Conservation (phyloP, 2,797 vertebrate species). For the Chelon labrosus region DNA sequence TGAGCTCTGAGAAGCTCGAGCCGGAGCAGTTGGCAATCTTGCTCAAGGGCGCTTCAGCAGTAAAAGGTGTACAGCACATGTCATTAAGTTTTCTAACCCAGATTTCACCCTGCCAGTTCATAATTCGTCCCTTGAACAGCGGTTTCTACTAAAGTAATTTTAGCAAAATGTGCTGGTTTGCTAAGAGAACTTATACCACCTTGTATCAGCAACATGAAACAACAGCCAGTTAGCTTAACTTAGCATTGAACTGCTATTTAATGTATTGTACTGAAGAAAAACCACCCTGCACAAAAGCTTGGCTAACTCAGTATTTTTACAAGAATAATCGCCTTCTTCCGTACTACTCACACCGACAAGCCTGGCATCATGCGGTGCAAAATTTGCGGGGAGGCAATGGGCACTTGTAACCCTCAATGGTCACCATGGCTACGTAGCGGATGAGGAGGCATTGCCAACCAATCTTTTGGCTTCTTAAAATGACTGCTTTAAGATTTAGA, state of each 20-base stretch:
- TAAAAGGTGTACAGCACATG: constrained; percentile 18
- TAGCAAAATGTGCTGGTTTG: background rate
- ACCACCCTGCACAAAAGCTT: background rate
- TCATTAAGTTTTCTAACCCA: constrained; percentile 14
- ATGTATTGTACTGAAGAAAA: background rate
- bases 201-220: constrained; percentile 10
- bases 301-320: background rate
- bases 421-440: no score
- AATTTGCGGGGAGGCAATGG: no score
- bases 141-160: background rate
- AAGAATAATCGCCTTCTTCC: no score
- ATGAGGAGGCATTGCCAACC: no score
- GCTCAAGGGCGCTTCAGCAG: constrained; percentile 34
- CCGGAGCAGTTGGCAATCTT: constrained; percentile 18
- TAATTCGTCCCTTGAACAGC: constrained; percentile 1
- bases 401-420: no score
- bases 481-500: no score
- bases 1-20: constrained; percentile 20
- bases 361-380: no score
- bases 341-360: no score
- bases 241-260: background rate
- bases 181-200: background rate
- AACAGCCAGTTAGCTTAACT: background rate
- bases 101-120: constrained; percentile 7
- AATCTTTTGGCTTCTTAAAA: no score